Base-by-base conservation (phyloP, 2,113 vertebrate species). In the Pseudolaguvia tuberculata region DNA sequence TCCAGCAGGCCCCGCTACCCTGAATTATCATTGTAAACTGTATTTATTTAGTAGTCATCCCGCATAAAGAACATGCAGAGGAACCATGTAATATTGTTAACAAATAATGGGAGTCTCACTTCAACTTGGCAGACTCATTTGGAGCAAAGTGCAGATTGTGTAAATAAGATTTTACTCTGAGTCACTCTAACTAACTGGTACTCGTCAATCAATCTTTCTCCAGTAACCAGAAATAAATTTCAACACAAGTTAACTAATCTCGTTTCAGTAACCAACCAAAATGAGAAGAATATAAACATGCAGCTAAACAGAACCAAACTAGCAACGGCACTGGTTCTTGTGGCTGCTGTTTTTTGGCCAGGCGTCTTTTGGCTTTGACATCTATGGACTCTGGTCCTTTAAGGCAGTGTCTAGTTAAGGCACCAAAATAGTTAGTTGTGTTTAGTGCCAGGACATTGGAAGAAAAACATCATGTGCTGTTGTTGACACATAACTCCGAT, bases 401-500 rank as follows among this genome's bases (percentile, higher is more conserved):
- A 72, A 75, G 72, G 29, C 76, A 63, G 55, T 57, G 72, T 45
- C 75, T 74, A 67, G 67, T 76, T 50, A 73, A 53, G 50, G 65
- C 68, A 45, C 20, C n/a, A 69, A 76, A 68, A 65, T 77, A 68
- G 4, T 71, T 68, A 71, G 77, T 80, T 55, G 70, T 27, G 68
- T 83, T 78, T n/a, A 47, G 74, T 83, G 85, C 83, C 86, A 86
- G 69, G 61, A 67, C 76, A 72, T 76, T 63, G 72, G 56, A 42
- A 84, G 84, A 80, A 85, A 87, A 89, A 90, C 81, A 84, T 82
- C 83, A 86, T 84, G 81, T 65, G 79, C 78, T 79, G 67, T 82
- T 80, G 83, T 87, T 86, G 79, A 84, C 80, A 62, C 77, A 50
- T 77, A 81, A 76, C 83, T 79, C 75, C 71, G 25, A 61, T 75